phyloP scores from a whole-genome alignment of 2,113 vertebrate genomes.

The Apodemus speciosus region DNA sequence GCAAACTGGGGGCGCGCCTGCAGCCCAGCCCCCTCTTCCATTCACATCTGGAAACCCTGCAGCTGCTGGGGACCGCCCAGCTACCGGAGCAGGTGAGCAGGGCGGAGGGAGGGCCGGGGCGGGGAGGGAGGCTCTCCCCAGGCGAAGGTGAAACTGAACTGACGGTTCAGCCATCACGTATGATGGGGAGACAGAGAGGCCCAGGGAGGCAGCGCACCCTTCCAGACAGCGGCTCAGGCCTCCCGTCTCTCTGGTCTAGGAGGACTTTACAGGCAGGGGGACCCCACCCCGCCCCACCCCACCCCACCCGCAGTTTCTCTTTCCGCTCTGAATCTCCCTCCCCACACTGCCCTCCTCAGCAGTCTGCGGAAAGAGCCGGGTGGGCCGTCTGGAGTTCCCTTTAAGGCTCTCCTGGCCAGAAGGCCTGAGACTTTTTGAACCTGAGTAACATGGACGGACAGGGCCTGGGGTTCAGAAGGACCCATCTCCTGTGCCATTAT shows the following conservation, averaged over 20 bases:
- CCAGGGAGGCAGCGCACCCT: neutral
- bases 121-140: neutral
- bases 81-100: conserved; percentile 85
- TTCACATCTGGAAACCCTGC: conserved; percentile 95
- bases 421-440: neutral
- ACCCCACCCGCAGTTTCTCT: neutral
- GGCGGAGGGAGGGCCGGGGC: neutral
- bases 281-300: neutral
- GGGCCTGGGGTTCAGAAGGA: neutral
- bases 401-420: no score
- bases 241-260: neutral
- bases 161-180: neutral
- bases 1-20: conserved; percentile 88
- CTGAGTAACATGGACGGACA: neutral
- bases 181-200: neutral
- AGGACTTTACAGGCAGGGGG: neutral
- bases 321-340: neutral
- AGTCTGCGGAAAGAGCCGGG: neutral
- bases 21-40: conserved; percentile 91
- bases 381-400: rapidly evolving
- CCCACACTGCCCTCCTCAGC: rapidly evolving
- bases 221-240: neutral
- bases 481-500: neutral
- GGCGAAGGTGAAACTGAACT: neutral
- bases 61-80: conserved; percentile 84